A percentile compares a stretch with the other conserved stretches of the same genome.
These are phyloP conservation scores for Indri indri DNA, from an alignment of 2,113 vertebrate species.

Conservation along the genomic window DNA sequence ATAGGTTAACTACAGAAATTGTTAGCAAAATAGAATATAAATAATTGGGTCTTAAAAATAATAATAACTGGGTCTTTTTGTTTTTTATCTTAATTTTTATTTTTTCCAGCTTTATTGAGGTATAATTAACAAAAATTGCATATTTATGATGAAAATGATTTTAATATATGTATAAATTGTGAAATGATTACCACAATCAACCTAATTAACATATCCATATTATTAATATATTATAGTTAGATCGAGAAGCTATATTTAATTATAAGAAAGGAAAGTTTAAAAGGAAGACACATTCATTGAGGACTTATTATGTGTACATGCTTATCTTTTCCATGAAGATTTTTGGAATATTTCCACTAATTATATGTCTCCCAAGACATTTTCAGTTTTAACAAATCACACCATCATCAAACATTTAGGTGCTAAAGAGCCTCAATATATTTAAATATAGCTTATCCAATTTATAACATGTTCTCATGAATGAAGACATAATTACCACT, in stretches of 20 bases:
- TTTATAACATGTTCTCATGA: conserved; percentile 35
- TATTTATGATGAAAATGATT: neutral
- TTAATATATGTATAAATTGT: neutral
- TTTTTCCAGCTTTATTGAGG: neutral
- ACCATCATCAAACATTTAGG: neutral
- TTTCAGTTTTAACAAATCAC: conserved; percentile 3
- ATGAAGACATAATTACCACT: conserved; percentile 13
- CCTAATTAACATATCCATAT: neutral
- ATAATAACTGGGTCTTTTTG: neutral
- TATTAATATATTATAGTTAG: neutral
- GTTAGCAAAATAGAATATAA: neutral
- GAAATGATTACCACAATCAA: neutral
- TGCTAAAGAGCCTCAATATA: neutral
- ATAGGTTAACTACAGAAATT: neutral
- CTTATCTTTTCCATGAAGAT: neutral
- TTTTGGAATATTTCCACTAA: conserved; percentile 24
- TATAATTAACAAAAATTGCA: neutral
- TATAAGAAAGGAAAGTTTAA: neutral
- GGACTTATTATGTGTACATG: neutral
- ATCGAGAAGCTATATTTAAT: neutral
- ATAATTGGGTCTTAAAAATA: too few species aligned
- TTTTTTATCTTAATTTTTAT: neutral
- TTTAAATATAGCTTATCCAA: neutral
- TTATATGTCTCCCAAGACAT: neutral
- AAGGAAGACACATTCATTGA: neutral